A percentile compares a stretch with the other conserved stretches of the same genome.
phyloP scores from a whole-genome alignment of 2,888 invertebrate genomes.

The Lingula anatina region DNA sequence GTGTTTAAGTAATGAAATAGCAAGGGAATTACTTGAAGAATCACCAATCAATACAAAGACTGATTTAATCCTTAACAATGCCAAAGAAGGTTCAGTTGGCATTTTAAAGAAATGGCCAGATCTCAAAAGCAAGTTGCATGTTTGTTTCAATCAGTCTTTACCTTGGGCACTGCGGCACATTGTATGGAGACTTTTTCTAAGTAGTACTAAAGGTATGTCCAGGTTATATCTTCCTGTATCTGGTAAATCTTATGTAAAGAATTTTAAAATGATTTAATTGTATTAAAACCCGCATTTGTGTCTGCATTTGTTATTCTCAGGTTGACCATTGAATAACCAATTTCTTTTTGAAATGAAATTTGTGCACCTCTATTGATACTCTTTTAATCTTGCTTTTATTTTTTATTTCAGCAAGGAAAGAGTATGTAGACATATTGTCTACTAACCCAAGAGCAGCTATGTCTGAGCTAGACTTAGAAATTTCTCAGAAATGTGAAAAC shows the following conservation, averaged over 20 bases:
- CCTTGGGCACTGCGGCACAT: constrained; percentile 37
- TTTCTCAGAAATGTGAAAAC: constrained; percentile 46
- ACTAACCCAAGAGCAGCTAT: constrained; percentile 41
- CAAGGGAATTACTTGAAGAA: constrained; percentile 42
- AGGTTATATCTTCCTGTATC: neutral
- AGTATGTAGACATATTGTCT: constrained; percentile 40
- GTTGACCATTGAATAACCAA: too few relatives aligned
- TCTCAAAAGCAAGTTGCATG: constrained; percentile 43
- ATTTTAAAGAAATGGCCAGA: constrained; percentile 49
- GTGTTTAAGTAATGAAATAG: constrained; percentile 46
- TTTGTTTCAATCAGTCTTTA: constrained; percentile 46
- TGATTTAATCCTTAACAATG: constrained; percentile 41
- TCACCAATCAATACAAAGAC: constrained; percentile 39
- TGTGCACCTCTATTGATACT: too few relatives aligned
- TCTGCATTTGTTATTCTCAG: too few relatives aligned
- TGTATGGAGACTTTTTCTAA: constrained; percentile 44
- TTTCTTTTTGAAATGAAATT: too few relatives aligned
- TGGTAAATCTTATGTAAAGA: too few relatives aligned
- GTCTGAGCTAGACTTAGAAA: constrained; percentile 44
- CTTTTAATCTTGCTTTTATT: too few relatives aligned
- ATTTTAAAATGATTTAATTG: too few relatives aligned
- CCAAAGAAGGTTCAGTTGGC: constrained; percentile 44
- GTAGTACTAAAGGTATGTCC: neutral
- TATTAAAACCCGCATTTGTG: too few relatives aligned
- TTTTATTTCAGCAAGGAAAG: constrained; percentile 33